A percentile compares a stretch with the other conserved stretches of the same genome.
Evolutionary conservation across 2,797 vertebrate species (phyloP).

Genomic region (Semaprochilodus insignis): DNA sequence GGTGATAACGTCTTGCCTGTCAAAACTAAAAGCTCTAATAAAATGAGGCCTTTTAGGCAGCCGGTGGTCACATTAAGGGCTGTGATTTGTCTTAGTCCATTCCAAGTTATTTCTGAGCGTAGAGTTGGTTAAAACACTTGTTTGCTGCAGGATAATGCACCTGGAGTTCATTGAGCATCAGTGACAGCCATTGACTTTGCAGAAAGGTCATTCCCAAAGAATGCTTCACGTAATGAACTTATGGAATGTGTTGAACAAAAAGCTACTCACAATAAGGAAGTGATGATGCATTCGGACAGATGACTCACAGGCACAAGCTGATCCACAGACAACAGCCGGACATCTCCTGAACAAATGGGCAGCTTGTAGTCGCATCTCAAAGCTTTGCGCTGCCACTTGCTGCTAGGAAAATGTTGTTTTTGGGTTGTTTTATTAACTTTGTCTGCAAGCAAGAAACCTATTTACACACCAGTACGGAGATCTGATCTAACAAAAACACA

Average conservation of each 20-base stretch:
- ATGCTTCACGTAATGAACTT: neutral
- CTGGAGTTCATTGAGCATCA: no score
- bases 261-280: constrained; percentile 28
- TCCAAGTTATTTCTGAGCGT: neutral
- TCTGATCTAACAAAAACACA: constrained; percentile 7
- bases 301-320: constrained; percentile 20
- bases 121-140: no score
- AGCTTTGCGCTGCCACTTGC: neutral
- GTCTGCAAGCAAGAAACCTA: neutral
- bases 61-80: neutral
- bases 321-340: constrained; percentile 29
- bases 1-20: neutral
- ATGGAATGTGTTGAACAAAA: neutral
- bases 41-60: neutral
- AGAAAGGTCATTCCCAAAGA: neutral
- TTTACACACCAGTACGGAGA: constrained; percentile 5
- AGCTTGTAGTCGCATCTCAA: neutral
- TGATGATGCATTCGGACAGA: constrained; percentile 37
- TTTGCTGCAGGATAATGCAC: neutral
- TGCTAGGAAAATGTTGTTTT: neutral
- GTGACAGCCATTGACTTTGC: neutral
- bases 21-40: neutral
- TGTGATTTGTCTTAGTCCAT: neutral
- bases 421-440: neutral
- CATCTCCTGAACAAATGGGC: constrained; percentile 31